These are phyloP conservation scores for Megamerina dolium DNA, from an alignment of 2,888 invertebrate species.

Conservation along the genomic window DNA sequence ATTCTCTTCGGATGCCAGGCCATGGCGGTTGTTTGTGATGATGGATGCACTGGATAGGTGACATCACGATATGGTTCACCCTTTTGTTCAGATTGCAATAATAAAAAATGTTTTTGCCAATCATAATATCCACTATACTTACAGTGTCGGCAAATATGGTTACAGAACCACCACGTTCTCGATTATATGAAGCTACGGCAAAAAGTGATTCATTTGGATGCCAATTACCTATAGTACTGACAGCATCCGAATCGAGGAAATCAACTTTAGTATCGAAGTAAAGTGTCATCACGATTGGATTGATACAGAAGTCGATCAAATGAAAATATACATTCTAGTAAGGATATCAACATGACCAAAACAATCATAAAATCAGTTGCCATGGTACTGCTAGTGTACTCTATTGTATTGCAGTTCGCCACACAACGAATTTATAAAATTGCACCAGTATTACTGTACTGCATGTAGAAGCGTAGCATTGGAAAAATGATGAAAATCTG, in stretches of 20 bases:
- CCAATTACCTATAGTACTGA: slow-evolving; percentile 78
- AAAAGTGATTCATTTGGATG: slow-evolving; percentile 73
- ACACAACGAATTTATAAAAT: no score
- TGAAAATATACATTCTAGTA: slow-evolving; percentile 1
- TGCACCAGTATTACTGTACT: no score
- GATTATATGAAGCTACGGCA: slow-evolving; percentile 80
- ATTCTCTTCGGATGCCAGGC: slow-evolving; percentile 86
- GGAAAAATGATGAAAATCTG: no score
- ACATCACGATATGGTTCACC: slow-evolving; percentile 70
- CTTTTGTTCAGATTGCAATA: slow-evolving; percentile 44
- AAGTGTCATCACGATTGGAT: slow-evolving; percentile 58
- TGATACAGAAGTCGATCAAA: not conserved
- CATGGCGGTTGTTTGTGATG: slow-evolving; percentile 74
- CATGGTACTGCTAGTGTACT: slow-evolving; percentile 18
- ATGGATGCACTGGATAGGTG: slow-evolving; percentile 67
- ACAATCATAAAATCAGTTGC: slow-evolving; percentile 24
- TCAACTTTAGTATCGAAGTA: slow-evolving; percentile 81
- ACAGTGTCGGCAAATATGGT: slow-evolving; percentile 83
- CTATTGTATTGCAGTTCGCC: no score
- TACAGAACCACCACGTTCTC: slow-evolving; percentile 82
- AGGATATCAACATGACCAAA: slow-evolving; percentile 16
- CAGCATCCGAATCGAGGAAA: slow-evolving; percentile 67
- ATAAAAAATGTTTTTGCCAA: not conserved
- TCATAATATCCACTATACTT: slow-evolving; percentile 32
- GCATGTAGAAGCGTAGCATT: no score